Evolutionary conservation across 1,140 invertebrate genomes (phyloP).

Genomic region (Geopemphigus sp.): DNA sequence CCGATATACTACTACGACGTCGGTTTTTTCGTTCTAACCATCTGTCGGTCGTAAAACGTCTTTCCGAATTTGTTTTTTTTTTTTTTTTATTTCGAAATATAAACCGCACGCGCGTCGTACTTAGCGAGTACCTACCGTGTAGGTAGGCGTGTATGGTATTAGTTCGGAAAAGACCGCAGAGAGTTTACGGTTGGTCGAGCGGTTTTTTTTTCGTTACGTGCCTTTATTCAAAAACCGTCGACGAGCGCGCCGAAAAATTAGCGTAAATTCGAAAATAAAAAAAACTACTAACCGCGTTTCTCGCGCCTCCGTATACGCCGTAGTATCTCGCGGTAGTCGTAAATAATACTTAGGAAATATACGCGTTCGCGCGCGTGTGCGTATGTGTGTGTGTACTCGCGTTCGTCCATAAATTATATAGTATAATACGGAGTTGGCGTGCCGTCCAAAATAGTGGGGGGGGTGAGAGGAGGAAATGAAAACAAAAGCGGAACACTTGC

Average conservation of each 20-base stretch:
- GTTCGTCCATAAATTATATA: too few species aligned
- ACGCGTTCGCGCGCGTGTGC: background rate
- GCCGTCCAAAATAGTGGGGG: too few species aligned
- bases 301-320: background rate
- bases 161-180: too few species aligned
- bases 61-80: background rate
- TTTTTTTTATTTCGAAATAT: background rate
- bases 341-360: slow-evolving; percentile 1
- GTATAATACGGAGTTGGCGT: too few species aligned
- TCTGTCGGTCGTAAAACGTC: slow-evolving; percentile 21
- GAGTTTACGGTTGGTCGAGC: background rate
- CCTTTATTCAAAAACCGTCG: too few species aligned
- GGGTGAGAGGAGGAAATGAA: slow-evolving; percentile 4
- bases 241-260: too few species aligned
- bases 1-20: background rate
- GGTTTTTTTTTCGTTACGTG: too few species aligned
- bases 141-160: background rate
- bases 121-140: background rate
- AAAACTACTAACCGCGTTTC: too few species aligned
- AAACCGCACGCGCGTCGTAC: background rate
- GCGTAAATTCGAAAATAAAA: too few species aligned
- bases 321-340: background rate
- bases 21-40: background rate
- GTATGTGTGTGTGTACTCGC: too few species aligned
- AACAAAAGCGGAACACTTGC: slow-evolving; percentile 21